phyloP scores from a whole-genome alignment of 2,888 invertebrate species.

The Rapana venosa region DNA sequence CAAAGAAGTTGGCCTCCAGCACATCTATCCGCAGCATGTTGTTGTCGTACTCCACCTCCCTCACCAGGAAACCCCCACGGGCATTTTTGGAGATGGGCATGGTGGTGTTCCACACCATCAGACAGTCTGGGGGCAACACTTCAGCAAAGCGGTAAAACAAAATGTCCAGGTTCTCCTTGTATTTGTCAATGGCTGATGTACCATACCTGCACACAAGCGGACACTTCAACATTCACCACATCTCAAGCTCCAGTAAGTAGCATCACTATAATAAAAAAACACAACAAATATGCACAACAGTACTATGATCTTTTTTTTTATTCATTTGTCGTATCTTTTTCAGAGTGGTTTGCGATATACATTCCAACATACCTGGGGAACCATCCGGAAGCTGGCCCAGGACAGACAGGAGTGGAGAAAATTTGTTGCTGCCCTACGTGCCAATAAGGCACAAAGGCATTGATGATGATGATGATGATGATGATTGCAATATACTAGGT shows the following conservation, averaged over 20 bases:
- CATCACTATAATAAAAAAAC: not conserved
- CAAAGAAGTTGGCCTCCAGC: constrained; percentile 80
- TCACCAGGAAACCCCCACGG: constrained; percentile 80
- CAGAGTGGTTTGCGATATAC: no score
- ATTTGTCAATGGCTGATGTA: constrained; percentile 61
- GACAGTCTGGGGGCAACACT: constrained; percentile 74
- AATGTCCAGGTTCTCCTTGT: constrained; percentile 78
- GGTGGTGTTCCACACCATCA: constrained; percentile 80
- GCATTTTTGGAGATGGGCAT: constrained; percentile 79
- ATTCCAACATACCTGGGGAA: no score
- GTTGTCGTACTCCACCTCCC: constrained; percentile 78
- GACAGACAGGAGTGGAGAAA: no score
- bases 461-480: no score
- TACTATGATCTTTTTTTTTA: not conserved
- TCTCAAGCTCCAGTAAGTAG: not conserved
- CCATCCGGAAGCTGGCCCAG: no score
- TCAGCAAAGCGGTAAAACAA: constrained; percentile 75
- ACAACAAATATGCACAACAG: not conserved
- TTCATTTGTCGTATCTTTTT: not conserved
- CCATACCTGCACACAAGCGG: constrained; percentile 20
- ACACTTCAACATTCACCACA: not conserved
- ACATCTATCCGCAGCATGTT: constrained; percentile 79
- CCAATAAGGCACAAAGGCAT: no score
- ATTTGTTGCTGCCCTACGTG: no score
- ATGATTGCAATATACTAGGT: not conserved